phyloP scores from a whole-genome alignment of 1,140 invertebrate species.

The Penaeus vannamei region DNA sequence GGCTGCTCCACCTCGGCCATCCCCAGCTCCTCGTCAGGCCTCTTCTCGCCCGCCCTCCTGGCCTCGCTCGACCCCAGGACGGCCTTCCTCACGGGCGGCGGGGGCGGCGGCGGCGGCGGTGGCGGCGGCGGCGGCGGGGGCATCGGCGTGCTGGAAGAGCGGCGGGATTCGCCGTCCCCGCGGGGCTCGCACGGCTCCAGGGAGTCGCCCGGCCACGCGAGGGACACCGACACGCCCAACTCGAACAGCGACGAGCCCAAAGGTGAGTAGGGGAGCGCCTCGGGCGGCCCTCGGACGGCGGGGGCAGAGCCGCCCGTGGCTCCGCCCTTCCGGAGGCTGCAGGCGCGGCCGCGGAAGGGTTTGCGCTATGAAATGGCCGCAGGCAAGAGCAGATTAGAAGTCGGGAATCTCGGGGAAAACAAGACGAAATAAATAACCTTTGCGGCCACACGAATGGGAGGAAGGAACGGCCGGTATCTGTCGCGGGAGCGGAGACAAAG shows the following conservation, averaged over 20 bases:
- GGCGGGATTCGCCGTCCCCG: constrained; percentile 70
- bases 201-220: constrained; percentile 63
- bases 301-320: too few relatives aligned
- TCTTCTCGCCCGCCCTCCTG: constrained; percentile 76
- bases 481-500: too few relatives aligned
- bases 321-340: background rate
- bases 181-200: constrained; percentile 71
- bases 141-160: constrained; percentile 69
- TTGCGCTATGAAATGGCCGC: too few relatives aligned
- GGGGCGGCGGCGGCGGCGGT: constrained; percentile 74
- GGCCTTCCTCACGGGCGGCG: constrained; percentile 75
- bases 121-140: constrained; percentile 69
- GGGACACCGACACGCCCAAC: constrained; percentile 74
- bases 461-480: too few relatives aligned
- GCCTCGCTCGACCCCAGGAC: constrained; percentile 84
- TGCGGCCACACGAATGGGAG: too few relatives aligned
- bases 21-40: constrained; percentile 70
- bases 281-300: too few relatives aligned
- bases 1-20: constrained; percentile 49
- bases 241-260: constrained; percentile 73
- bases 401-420: too few relatives aligned
- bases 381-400: too few relatives aligned
- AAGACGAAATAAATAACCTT: too few relatives aligned
- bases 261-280: constrained; percentile 43
- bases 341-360: background rate